Conservation (phyloP, 2,113 vertebrate species). For the Strix uralensis region DNA sequence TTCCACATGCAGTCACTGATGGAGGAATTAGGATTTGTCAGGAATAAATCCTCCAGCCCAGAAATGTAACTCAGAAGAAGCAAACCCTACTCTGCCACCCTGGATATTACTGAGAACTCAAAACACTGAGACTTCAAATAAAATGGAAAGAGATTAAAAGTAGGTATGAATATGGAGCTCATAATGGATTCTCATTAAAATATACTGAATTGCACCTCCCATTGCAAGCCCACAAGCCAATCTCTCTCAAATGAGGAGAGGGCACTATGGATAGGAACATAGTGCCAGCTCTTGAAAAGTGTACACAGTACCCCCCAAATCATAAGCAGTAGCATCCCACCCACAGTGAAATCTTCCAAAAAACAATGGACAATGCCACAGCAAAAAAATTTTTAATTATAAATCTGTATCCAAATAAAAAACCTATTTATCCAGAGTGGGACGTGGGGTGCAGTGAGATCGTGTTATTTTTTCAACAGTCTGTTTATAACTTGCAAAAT, state of each 20-base stretch:
- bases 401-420: not conserved
- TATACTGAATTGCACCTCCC: not conserved
- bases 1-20: not conserved
- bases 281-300: not conserved
- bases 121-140: not conserved
- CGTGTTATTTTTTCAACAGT: not conserved
- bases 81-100: not conserved
- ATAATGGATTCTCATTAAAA: not conserved
- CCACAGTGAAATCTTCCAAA: not conserved
- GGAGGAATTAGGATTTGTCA: not conserved
- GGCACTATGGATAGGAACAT: not conserved
- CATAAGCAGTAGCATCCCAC: not conserved
- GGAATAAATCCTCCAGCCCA: not conserved
- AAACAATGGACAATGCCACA: not conserved
- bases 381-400: not conserved
- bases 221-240: not conserved
- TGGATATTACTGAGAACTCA: not conserved
- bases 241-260: not conserved
- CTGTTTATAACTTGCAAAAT: not conserved
- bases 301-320: not conserved
- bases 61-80: not conserved
- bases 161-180: not conserved
- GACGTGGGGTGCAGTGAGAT: not conserved
- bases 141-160: not conserved
- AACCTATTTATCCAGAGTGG: not conserved